Percentiles rank a stretch among this genome's conserved stretches.
Conservation (phyloP, 2,888 invertebrate species). For the Drosophila leonis region DNA sequence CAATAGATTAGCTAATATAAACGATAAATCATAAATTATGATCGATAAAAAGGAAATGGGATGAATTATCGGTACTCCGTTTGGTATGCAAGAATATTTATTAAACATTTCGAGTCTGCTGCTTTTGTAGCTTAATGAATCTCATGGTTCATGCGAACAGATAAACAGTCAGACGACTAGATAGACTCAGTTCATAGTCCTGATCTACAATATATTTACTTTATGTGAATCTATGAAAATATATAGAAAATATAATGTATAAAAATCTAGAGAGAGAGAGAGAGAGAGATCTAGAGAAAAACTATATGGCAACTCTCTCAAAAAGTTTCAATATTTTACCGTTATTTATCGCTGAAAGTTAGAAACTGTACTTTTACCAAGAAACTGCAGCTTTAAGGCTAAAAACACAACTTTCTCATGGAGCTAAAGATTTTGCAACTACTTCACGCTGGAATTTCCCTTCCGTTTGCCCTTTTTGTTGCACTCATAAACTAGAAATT, state of each 20-base stretch:
- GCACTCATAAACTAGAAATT: slow-evolving; percentile 48
- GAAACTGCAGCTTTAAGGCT: not conserved
- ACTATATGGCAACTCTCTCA: not conserved
- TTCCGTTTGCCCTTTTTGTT: slow-evolving; percentile 13
- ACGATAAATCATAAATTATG: not conserved
- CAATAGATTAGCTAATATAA: not conserved
- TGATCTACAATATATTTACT: too few relatives aligned
- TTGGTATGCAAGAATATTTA: too few relatives aligned
- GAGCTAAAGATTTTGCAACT: slow-evolving; percentile 1
- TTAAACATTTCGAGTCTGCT: too few relatives aligned
- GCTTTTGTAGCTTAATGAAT: too few relatives aligned
- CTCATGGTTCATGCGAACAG: too few relatives aligned
- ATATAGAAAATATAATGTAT: too few relatives aligned
- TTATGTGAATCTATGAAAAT: not conserved
- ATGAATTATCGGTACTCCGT: too few relatives aligned
- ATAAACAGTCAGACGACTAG: too few relatives aligned
- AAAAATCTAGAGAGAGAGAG: too few relatives aligned
- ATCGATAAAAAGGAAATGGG: not conserved
- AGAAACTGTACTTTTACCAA: slow-evolving; percentile 1
- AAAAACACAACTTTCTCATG: slow-evolving; percentile 2
- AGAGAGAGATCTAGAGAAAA: not conserved
- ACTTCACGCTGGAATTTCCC: not conserved
- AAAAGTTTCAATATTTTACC: not conserved
- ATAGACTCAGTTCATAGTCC: too few relatives aligned
- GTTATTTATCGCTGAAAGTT: not conserved